Evolutionary conservation across 2,113 vertebrate genomes (phyloP).

Genomic region (Erythrolamprus reginae): DNA sequence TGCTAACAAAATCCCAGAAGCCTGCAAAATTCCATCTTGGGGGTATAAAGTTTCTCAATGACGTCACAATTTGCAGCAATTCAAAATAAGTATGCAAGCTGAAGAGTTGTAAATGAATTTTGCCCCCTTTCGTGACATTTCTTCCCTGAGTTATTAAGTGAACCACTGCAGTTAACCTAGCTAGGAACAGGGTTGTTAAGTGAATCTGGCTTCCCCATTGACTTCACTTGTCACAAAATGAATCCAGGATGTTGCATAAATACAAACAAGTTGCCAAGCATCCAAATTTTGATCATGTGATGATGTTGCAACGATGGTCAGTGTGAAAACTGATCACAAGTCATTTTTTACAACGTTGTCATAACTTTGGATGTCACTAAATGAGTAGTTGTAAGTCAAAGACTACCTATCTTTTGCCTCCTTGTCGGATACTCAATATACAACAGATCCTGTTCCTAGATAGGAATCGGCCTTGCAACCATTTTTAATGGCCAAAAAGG

Average conservation of each 20-base stretch:
- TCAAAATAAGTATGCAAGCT: neutral
- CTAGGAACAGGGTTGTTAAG: neutral
- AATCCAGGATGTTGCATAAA: neutral
- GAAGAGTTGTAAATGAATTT: neutral
- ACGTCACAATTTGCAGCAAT: neutral
- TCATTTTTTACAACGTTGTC: neutral
- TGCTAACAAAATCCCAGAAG: neutral
- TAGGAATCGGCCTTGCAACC: neutral
- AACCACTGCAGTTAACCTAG: neutral
- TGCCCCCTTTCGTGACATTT: neutral
- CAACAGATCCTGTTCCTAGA: neutral
- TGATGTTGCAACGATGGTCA: neutral
- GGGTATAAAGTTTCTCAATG: neutral
- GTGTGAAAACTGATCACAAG: neutral
- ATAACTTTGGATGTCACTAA: neutral
- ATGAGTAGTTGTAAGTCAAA: neutral
- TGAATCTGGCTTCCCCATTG: too few species aligned
- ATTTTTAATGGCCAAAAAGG: neutral
- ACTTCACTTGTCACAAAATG: neutral
- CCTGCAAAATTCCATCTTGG: neutral
- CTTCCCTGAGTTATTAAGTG: neutral
- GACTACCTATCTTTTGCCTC: neutral
- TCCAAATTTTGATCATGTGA: neutral
- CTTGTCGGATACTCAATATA: neutral
- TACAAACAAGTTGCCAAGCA: neutral